A percentile compares a stretch with the other conserved stretches of the same genome.
phyloP scores from a whole-genome alignment of 2,797 vertebrate genomes.

The Neomorphus geoffroyi region DNA sequence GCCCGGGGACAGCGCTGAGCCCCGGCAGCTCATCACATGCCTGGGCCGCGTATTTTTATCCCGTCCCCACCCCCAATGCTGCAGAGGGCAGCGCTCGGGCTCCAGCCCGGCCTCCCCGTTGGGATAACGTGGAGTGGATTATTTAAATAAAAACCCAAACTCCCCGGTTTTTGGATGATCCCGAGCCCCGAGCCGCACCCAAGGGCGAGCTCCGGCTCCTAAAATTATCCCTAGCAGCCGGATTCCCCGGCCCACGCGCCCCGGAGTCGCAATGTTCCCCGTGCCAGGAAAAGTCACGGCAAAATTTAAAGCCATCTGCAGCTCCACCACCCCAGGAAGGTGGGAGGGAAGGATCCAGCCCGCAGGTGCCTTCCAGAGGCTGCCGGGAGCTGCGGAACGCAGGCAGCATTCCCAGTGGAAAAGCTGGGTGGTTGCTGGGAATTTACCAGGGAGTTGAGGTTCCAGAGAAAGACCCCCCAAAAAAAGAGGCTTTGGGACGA shows the following conservation, averaged over 20 bases:
- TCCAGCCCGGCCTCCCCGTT: background rate
- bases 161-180: background rate
- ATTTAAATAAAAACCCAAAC: background rate
- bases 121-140: background rate
- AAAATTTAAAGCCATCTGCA: background rate
- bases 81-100: background rate
- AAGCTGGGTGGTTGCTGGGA: background rate
- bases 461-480: background rate
- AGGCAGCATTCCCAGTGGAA: background rate
- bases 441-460: accelerated
- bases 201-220: background rate
- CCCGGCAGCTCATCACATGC: slow-evolving; percentile 70
- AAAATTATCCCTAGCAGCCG: background rate
- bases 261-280: background rate
- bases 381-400: background rate
- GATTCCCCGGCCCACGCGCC: too few species aligned
- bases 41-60: slow-evolving; percentile 74
- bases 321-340: too few species aligned
- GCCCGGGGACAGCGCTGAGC: slow-evolving; percentile 29
- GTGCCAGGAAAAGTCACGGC: background rate
- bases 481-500: background rate
- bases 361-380: background rate
- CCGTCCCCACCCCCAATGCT: slow-evolving; percentile 2
- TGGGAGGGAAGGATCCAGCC: background rate
- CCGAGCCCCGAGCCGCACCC: background rate